These are phyloP conservation scores for Parascotia fuliginaria DNA, from an alignment of 2,888 invertebrate species.

Conservation along the genomic window DNA sequence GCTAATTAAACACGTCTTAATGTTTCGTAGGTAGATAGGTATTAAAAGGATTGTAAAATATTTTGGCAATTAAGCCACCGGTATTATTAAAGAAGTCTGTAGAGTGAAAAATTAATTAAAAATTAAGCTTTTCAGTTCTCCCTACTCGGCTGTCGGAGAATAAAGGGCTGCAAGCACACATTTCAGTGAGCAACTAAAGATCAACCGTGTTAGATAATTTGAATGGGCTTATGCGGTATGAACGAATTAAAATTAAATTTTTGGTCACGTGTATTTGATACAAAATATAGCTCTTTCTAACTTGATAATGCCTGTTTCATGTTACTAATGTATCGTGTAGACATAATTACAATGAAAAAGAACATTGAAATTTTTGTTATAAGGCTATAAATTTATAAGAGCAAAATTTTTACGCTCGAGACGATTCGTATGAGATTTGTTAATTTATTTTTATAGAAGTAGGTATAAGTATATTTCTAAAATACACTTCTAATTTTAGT, in stretches of 20 bases:
- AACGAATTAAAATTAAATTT: constrained; percentile 56
- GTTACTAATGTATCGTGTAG: too few species aligned
- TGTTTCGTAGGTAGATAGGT: too few species aligned
- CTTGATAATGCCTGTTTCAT: too few species aligned
- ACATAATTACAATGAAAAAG: too few species aligned
- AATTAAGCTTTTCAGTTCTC: constrained; percentile 74
- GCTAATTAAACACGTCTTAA: constrained; percentile 73
- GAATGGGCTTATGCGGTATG: constrained; percentile 71
- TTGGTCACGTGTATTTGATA: constrained; percentile 31
- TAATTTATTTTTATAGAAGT: too few species aligned
- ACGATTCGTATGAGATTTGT: too few species aligned
- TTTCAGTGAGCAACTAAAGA: constrained; percentile 81
- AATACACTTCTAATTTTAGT: too few species aligned
- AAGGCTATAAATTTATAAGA: too few species aligned
- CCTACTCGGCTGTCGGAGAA: constrained; percentile 65
- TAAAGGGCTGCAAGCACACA: constrained; percentile 70
- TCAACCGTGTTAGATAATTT: constrained; percentile 76
- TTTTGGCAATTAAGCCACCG: constrained; percentile 73
- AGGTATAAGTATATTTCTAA: too few species aligned
- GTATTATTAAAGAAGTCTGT: constrained; percentile 74
- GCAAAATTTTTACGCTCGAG: too few species aligned
- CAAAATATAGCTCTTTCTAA: too few species aligned
- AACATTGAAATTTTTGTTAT: too few species aligned
- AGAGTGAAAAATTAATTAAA: constrained; percentile 84
- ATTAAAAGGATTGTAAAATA: constrained; percentile 71